Conservation (phyloP, 2,113 vertebrate species). For the Megatriorchis doriae region DNA sequence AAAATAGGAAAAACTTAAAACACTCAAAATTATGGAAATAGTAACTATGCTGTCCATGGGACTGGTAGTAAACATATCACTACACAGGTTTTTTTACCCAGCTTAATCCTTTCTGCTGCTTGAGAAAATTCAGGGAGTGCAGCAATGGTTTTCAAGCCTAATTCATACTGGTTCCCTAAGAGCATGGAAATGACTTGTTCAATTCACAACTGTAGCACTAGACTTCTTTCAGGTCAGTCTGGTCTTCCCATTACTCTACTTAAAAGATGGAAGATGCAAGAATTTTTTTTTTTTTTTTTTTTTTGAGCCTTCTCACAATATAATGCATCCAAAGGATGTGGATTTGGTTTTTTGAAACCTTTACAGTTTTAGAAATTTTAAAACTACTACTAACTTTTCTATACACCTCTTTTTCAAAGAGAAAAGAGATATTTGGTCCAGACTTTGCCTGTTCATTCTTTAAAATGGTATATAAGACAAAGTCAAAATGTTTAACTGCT, state of each 20-base stretch:
- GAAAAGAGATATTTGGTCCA: background rate
- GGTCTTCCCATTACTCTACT: background rate
- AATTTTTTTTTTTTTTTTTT: background rate
- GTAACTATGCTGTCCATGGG: background rate
- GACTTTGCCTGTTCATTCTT: background rate
- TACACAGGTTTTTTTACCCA: rapidly evolving
- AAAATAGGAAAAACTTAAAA: background rate
- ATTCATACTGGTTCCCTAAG: background rate
- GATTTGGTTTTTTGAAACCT: background rate
- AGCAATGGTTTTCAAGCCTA: background rate
- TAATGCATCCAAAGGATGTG: background rate
- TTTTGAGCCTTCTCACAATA: background rate
- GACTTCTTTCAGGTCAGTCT: background rate
- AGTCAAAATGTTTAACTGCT: background rate
- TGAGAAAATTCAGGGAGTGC: background rate
- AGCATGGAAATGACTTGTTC: background rate
- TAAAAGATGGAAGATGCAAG: background rate
- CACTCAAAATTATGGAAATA: background rate
- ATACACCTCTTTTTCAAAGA: background rate
- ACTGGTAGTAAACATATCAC: background rate
- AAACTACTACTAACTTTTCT: background rate
- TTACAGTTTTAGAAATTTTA: background rate
- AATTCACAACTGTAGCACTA: background rate
- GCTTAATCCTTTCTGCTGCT: background rate
- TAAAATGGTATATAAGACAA: background rate